Conservation (phyloP, 2,888 invertebrate species). For the Cryptophagus acutangulus region DNA sequence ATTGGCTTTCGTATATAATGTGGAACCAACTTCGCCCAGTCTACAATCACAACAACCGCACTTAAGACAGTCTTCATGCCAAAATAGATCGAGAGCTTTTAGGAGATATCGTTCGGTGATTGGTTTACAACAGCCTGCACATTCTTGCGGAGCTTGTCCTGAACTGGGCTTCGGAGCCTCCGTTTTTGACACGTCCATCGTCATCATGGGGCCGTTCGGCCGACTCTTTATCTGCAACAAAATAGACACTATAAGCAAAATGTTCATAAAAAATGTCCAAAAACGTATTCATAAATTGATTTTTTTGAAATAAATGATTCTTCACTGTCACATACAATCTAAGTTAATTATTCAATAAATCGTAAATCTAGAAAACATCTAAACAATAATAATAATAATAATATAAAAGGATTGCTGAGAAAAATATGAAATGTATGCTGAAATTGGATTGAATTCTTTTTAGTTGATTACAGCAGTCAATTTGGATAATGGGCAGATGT, state of each 20-base stretch:
- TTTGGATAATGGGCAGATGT: conserved; percentile 50
- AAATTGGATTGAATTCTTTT: conserved; percentile 47
- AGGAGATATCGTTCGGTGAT: conserved; percentile 88
- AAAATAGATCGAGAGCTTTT: conserved; percentile 87
- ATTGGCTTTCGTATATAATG: conserved; percentile 92
- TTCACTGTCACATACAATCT: too few species aligned
- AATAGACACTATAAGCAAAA: conserved; percentile 12
- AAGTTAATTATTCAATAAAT: too few species aligned
- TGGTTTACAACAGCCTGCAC: conserved; percentile 90
- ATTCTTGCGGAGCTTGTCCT: conserved; percentile 63
- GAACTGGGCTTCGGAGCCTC: conserved; percentile 50
- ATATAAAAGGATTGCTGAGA: conserved; percentile 34
- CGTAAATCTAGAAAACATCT: too few species aligned
- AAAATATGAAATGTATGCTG: conserved; percentile 41
- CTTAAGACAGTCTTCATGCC: conserved; percentile 98
- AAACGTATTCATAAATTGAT: not conserved
- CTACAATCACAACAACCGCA: conserved; percentile 96
- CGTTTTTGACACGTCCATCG: conserved; percentile 84
- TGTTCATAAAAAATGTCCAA: not conserved
- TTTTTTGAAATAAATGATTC: not conserved
- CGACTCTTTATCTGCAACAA: conserved; percentile 44
- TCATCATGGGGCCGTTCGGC: conserved; percentile 61
- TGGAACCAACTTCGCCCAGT: conserved; percentile 92
- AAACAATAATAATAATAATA: too few species aligned
- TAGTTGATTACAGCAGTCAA: conserved; percentile 49